Evolutionary conservation across 2,113 vertebrate genomes (phyloP).

Genomic region (Dissostichus mawsoni): DNA sequence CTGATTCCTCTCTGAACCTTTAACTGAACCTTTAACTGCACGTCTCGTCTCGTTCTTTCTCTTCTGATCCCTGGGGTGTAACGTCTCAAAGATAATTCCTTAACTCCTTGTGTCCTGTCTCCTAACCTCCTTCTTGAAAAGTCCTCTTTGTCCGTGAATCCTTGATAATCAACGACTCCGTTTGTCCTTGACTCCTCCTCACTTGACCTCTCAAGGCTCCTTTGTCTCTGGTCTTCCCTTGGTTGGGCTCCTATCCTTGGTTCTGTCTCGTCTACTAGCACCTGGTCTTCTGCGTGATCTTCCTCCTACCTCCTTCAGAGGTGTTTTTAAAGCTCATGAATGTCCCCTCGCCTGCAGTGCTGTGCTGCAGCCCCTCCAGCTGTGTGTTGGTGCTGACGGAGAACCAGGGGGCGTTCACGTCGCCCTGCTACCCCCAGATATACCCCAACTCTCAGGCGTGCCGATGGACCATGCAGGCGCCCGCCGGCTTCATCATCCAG

Average conservation of each 20-base stretch:
- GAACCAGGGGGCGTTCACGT: conserved; percentile 88
- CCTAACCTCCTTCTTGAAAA: conserved; percentile 24
- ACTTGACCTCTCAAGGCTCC: background rate
- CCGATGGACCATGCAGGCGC: conserved; percentile 91
- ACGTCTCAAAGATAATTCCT: background rate
- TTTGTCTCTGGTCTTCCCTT: background rate
- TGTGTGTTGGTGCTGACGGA: conserved; percentile 86
- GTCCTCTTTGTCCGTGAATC: conserved; percentile 18
- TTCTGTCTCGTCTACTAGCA: conserved; percentile 23
- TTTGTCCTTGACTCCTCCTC: conserved; percentile 19
- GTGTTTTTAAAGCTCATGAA: conserved; percentile 27
- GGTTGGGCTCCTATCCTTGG: conserved; percentile 3
- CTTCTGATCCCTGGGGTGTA: conserved; percentile 3
- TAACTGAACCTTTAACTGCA: conserved; percentile 28
- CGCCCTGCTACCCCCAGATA: conserved; percentile 92
- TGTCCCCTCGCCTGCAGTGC: conserved; percentile 76
- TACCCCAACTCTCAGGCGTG: conserved; percentile 91
- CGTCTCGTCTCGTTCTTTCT: background rate
- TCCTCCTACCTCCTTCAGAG: conserved; percentile 13
- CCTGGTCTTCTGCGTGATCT: conserved; percentile 20
- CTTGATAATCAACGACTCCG: background rate
- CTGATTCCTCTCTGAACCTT: conserved; percentile 12
- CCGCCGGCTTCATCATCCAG: conserved; percentile 93
- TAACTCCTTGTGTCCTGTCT: background rate
- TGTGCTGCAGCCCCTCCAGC: conserved; percentile 83